Conservation (phyloP, 2,113 vertebrate genomes). For the Haliaeetus leucogaster region DNA sequence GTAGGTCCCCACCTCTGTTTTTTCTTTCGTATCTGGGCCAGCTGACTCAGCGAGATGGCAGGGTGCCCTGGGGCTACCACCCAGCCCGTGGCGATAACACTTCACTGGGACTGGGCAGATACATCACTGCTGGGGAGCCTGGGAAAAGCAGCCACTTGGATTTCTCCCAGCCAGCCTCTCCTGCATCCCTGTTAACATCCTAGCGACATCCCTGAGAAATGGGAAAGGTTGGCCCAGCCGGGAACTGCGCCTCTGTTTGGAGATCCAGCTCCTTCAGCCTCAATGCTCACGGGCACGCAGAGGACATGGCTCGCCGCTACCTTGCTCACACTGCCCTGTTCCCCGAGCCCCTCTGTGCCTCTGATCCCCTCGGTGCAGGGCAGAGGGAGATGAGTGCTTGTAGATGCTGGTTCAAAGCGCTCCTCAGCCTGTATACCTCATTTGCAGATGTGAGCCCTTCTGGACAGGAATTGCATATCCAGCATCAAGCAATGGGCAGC, state of each 20-base stretch:
- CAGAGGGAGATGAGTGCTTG: neutral
- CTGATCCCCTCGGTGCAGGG: neutral
- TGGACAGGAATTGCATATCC: neutral
- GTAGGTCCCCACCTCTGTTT: neutral
- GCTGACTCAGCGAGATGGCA: accelerated
- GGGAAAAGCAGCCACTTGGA: neutral
- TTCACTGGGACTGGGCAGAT: neutral
- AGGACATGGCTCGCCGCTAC: accelerated
- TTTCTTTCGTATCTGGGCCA: neutral
- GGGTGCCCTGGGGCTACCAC: neutral
- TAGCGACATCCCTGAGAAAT: neutral
- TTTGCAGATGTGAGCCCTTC: neutral
- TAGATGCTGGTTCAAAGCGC: neutral
- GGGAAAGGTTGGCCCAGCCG: neutral
- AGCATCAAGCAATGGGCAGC: neutral
- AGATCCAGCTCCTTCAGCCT: neutral
- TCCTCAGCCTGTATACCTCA: neutral
- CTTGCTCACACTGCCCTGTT: neutral
- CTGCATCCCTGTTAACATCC: neutral
- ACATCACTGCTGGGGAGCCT: neutral
- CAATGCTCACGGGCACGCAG: accelerated
- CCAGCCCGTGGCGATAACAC: neutral
- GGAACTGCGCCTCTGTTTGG: neutral
- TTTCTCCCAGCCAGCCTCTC: neutral
- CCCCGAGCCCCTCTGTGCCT: neutral